Evolutionary conservation across 2,888 invertebrate species (phyloP).

Genomic region (Imbricaverruca yamaguchii): DNA sequence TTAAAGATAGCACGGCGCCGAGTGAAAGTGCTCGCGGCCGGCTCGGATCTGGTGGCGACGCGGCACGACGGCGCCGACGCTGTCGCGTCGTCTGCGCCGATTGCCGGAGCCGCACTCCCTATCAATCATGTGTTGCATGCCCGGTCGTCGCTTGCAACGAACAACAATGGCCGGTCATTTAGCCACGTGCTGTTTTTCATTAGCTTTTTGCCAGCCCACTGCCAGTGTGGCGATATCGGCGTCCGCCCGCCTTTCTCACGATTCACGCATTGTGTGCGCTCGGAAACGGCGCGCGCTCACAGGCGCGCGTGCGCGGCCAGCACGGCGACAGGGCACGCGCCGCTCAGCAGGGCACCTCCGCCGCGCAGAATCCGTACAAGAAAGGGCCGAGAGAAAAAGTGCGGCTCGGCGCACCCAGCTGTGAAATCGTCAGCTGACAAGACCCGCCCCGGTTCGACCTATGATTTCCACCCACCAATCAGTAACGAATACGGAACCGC

Average conservation of each 20-base stretch:
- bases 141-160: neutral
- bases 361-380: neutral
- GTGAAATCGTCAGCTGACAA: neutral
- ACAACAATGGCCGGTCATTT: neutral
- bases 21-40: neutral
- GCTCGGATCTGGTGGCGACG: too few species aligned
- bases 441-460: too few species aligned
- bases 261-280: neutral
- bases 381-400: neutral
- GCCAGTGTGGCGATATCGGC: neutral
- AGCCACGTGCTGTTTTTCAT: too few species aligned
- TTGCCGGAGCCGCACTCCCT: neutral
- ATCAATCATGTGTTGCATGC: neutral
- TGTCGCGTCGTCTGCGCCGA: too few species aligned
- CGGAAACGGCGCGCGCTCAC: neutral
- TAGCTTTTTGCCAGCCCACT: neutral
- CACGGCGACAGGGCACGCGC: neutral
- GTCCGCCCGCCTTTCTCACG: neutral
- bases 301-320: neutral
- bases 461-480: too few species aligned
- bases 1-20: conserved; percentile 1
- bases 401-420: neutral
- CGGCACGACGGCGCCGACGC: too few species aligned
- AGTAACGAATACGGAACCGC: too few species aligned
- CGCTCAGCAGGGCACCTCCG: neutral